Conservation (phyloP, 2,888 invertebrate species). For the Melanostoma mellinum region DNA sequence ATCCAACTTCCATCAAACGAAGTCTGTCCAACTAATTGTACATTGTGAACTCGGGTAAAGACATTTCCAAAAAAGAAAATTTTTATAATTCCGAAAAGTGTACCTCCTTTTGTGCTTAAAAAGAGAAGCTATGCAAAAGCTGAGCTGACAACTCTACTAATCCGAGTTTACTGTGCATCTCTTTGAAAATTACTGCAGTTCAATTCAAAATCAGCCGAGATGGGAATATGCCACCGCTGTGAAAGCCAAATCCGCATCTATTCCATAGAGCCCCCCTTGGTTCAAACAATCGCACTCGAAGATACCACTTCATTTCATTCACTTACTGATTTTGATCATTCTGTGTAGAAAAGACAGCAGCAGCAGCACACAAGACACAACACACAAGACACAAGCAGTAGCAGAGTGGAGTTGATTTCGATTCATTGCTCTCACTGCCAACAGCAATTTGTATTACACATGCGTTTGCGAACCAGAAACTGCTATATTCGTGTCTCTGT, state of each 20-base stretch:
- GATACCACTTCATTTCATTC: conserved; percentile 16
- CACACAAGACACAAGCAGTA: conserved; percentile 26
- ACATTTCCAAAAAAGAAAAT: no score
- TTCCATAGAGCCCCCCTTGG: conserved; percentile 23
- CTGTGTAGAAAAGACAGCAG: background rate
- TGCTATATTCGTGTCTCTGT: conserved; percentile 26
- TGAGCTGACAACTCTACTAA: background rate
- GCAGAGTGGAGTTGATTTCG: conserved; percentile 43
- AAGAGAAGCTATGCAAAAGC: conserved; percentile 20
- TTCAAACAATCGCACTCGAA: conserved; percentile 28
- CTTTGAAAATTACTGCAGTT: conserved; percentile 39
- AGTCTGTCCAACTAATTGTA: no score
- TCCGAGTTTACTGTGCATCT: background rate
- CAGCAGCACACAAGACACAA: background rate
- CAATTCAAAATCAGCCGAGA: conserved; percentile 34
- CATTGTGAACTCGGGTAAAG: no score
- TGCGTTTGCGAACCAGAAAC: conserved; percentile 54
- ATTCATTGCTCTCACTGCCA: conserved; percentile 54
- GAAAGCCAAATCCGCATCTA: conserved; percentile 48
- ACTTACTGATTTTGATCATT: conserved; percentile 12
- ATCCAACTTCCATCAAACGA: no score
- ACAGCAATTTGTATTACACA: conserved; percentile 68
- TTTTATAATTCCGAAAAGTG: no score
- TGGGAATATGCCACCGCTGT: conserved; percentile 53
- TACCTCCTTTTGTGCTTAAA: no score